Evolutionary conservation across 2,888 invertebrate species (phyloP).

Genomic region (Blastobasis lacticolella): DNA sequence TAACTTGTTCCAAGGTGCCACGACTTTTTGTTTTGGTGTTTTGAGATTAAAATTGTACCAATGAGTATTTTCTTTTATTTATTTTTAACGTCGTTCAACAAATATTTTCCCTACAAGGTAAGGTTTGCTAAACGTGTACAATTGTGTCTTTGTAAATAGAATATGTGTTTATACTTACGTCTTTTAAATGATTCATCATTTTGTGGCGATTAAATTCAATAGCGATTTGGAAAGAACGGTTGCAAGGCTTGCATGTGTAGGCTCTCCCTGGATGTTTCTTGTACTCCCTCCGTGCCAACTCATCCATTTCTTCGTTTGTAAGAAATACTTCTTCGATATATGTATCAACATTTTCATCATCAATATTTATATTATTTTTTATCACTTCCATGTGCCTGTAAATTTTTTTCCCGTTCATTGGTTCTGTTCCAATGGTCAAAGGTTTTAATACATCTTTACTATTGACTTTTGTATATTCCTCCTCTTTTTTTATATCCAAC

Average conservation of each 20-base stretch:
- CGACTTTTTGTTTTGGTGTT: no score
- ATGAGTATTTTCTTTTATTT: no score
- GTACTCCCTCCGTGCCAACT: no score
- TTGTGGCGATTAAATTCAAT: slow-evolving; percentile 28
- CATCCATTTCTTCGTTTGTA: no score
- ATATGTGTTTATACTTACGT: slow-evolving; percentile 19
- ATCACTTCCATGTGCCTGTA: slow-evolving; percentile 20
- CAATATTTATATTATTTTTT: slow-evolving; percentile 17
- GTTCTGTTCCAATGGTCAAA: slow-evolving; percentile 1
- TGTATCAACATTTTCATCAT: slow-evolving; percentile 5
- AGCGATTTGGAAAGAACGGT: slow-evolving; percentile 16
- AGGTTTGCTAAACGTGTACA: no score
- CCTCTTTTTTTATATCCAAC: slow-evolving; percentile 2
- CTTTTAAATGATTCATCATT: slow-evolving; percentile 23
- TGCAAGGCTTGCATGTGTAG: slow-evolving; percentile 14
- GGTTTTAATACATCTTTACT: slow-evolving; percentile 6
- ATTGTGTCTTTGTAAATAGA: no score
- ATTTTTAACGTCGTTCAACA: no score
- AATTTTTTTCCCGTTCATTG: slow-evolving; percentile 10
- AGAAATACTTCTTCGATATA: no score
- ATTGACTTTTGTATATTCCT: slow-evolving; percentile 1
- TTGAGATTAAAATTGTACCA: no score
- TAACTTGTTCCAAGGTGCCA: no score
- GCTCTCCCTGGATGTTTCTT: not conserved
- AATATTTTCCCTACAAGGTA: no score